phyloP scores from a whole-genome alignment of 2,113 vertebrate genomes.

The Ameiurus melas region DNA sequence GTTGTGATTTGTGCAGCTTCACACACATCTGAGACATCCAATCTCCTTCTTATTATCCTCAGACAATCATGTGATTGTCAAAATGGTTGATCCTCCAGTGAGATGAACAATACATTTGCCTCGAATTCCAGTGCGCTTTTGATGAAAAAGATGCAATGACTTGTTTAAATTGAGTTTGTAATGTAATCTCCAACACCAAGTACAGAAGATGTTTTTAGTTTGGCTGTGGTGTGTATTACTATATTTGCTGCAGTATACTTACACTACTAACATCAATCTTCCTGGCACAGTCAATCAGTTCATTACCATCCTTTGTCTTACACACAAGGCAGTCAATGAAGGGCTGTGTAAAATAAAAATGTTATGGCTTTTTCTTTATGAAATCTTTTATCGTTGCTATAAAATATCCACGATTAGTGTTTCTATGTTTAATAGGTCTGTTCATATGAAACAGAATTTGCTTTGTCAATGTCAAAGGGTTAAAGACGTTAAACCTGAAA shows the following conservation, averaged over 20 bases:
- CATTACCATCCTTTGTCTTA: not conserved
- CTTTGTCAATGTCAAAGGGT: not conserved
- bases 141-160: not conserved
- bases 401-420: not conserved
- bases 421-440: not conserved
- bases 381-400: not conserved
- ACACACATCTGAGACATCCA: not conserved
- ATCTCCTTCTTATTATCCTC: not conserved
- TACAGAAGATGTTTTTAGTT: not conserved
- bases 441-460: not conserved
- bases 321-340: not conserved
- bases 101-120: not conserved
- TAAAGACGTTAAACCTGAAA: too few species aligned
- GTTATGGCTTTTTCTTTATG: not conserved
- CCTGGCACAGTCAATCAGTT: not conserved
- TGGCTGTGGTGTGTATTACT: not conserved
- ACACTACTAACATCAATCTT: accelerated
- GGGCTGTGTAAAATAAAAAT: conserved; percentile 16
- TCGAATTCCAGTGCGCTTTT: not conserved
- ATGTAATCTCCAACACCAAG: not conserved
- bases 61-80: accelerated
- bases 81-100: too few species aligned
- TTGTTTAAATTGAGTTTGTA: too few species aligned
- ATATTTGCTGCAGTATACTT: not conserved
- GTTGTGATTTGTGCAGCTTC: not conserved